phyloP scores from a whole-genome alignment of 2,888 invertebrate species.

The Polydrusus pterygomalis region DNA sequence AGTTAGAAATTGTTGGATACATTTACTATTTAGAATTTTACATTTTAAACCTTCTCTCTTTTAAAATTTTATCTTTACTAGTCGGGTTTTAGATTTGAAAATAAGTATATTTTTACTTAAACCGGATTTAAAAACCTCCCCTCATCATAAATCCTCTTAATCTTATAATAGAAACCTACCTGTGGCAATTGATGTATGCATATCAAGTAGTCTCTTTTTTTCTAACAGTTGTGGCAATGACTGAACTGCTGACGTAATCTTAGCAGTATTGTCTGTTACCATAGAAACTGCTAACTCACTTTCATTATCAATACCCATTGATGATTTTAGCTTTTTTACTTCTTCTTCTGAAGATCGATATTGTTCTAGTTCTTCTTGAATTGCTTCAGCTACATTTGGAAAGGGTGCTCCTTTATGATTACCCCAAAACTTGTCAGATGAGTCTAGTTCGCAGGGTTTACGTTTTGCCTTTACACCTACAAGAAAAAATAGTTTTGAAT shows the following conservation, averaged over 20 bases:
- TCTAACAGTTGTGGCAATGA: constrained; percentile 97
- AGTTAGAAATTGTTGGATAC: no score
- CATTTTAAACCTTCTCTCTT: no score
- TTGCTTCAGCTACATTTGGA: constrained; percentile 97
- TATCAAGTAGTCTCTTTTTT: constrained; percentile 97
- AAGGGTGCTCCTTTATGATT: constrained; percentile 96
- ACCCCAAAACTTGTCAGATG: constrained; percentile 93
- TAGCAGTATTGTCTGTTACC: constrained; percentile 94
- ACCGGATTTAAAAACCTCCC: no score
- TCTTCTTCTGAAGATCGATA: constrained; percentile 95
- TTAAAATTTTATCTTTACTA: no score
- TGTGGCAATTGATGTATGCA: constrained; percentile 99
- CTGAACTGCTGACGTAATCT: constrained; percentile 95
- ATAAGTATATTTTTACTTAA: no score
- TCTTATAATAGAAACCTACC: constrained; percentile 73
- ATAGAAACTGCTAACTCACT: constrained; percentile 89
- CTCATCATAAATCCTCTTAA: no score
- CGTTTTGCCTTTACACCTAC: constrained; percentile 84
- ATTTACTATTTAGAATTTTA: no score
- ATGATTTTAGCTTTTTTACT: constrained; percentile 94
- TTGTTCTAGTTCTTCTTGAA: constrained; percentile 97
- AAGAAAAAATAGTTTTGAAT: no score
- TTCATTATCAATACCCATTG: constrained; percentile 95
- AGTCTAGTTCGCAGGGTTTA: constrained; percentile 92
- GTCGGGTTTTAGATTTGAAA: no score